Conservation (phyloP, 2,113 vertebrate species). For the Halcyon malimbica region DNA sequence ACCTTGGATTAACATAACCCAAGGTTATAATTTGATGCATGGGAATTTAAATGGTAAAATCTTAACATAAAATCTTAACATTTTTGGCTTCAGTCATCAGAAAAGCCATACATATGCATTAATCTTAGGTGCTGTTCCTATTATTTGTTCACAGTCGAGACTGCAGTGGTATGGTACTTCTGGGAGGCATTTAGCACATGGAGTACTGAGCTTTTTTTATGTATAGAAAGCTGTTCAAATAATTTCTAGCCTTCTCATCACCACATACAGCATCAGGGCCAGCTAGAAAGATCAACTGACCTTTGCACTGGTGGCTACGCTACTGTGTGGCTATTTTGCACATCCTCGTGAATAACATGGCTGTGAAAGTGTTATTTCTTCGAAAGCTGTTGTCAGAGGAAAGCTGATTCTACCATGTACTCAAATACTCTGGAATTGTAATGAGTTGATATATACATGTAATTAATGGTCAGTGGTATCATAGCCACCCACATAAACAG, state of each 20-base stretch:
- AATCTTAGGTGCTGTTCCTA: background rate
- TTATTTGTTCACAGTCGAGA: background rate
- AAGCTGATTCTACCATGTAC: background rate
- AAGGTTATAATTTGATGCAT: background rate
- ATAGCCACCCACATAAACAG: background rate
- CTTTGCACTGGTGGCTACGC: background rate
- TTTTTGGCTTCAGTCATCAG: background rate
- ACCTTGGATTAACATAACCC: background rate
- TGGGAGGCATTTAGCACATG: background rate
- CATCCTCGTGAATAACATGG: rapidly evolving
- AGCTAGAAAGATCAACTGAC: background rate
- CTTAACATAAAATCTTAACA: background rate
- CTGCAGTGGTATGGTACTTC: background rate
- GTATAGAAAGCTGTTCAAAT: background rate
- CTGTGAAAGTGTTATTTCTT: rapidly evolving
- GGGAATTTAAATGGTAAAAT: background rate
- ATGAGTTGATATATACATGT: background rate
- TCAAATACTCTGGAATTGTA: background rate
- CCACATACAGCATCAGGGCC: background rate
- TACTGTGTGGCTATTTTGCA: background rate
- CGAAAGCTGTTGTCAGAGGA: background rate
- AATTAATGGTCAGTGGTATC: background rate
- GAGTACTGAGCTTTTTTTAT: background rate
- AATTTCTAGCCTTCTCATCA: background rate
- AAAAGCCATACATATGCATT: background rate